phyloP scores from a whole-genome alignment of 2,113 vertebrate species.

The Poeciliopsis turrubarensis region DNA sequence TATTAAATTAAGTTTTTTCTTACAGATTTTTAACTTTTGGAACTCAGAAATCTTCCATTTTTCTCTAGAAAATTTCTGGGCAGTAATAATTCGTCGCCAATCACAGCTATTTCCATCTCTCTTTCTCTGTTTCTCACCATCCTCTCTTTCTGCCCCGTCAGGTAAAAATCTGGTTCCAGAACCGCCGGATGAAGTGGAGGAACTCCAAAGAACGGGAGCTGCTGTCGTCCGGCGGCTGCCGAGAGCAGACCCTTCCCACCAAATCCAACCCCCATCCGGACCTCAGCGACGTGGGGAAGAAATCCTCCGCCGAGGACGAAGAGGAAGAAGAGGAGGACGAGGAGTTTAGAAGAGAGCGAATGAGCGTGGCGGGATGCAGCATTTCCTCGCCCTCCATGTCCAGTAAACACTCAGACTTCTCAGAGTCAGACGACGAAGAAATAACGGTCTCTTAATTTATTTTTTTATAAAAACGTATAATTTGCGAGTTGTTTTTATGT shows the following conservation, averaged over 20 bases:
- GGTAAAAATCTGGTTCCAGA: conserved; percentile 99
- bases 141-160: conserved; percentile 37
- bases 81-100: too few relatives aligned
- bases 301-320: conserved; percentile 81
- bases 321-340: conserved; percentile 76
- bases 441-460: conserved; percentile 92
- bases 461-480: conserved; percentile 64
- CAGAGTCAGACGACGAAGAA: conserved; percentile 93
- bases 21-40: too few relatives aligned
- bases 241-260: conserved; percentile 96
- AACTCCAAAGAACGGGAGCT: conserved; percentile 98
- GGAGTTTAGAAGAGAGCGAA: conserved; percentile 45
- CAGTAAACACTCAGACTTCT: conserved; percentile 94
- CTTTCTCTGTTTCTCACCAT: background rate
- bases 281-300: conserved; percentile 95
- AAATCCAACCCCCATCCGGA: conserved; percentile 98
- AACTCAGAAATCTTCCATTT: too few relatives aligned
- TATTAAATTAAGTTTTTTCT: too few relatives aligned
- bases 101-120: too few relatives aligned
- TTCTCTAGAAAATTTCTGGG: too few relatives aligned
- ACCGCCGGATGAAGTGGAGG: conserved; percentile 98
- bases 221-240: conserved; percentile 92
- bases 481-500: conserved; percentile 34
- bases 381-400: conserved; percentile 85
- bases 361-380: conserved; percentile 74